Evolutionary conservation across 2,888 invertebrate species (phyloP).

Genomic region (Phrixothrix hirtus): DNA sequence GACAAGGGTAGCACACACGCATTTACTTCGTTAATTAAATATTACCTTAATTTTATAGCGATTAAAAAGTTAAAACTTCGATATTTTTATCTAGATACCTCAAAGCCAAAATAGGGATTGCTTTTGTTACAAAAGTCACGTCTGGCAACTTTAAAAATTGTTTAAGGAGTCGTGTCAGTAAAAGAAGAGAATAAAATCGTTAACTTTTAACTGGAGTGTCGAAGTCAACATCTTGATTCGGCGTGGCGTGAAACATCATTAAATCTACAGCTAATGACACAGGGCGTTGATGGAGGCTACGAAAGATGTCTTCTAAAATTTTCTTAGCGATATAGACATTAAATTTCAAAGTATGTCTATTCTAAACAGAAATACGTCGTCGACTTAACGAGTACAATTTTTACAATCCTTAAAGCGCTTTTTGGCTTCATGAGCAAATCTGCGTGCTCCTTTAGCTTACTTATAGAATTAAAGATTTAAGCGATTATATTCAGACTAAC

Average conservation of each 20-base stretch:
- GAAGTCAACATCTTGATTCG: slow-evolving; percentile 42
- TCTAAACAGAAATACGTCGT: slow-evolving; percentile 26
- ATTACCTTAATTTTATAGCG: too few relatives aligned
- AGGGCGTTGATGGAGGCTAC: slow-evolving; percentile 34
- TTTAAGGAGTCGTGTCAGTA: slow-evolving; percentile 16
- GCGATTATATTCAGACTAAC: slow-evolving; percentile 29
- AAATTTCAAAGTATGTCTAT: slow-evolving; percentile 27
- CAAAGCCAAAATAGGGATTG: background rate
- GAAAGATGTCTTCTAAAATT: slow-evolving; percentile 33
- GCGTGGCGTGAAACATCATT: slow-evolving; percentile 48
- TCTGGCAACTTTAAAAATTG: slow-evolving; percentile 11
- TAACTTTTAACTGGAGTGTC: slow-evolving; percentile 42
- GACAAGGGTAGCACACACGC: background rate
- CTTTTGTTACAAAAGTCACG: slow-evolving; percentile 12
- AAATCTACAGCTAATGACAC: slow-evolving; percentile 48
- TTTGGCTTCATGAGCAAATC: slow-evolving; percentile 50
- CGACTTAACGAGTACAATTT: slow-evolving; percentile 54
- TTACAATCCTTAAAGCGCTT: slow-evolving; percentile 52
- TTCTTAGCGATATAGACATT: slow-evolving; percentile 21
- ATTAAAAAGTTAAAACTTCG: too few relatives aligned
- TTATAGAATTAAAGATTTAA: slow-evolving; percentile 29
- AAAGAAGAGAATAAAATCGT: slow-evolving; percentile 38
- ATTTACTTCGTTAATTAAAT: too few relatives aligned
- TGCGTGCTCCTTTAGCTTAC: slow-evolving; percentile 30
- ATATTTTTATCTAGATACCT: too few relatives aligned